Evolutionary conservation across 2,888 invertebrate genomes (phyloP), one percentile per base, ranked within the genome.

Genomic region (Nebria brevicollis): DNA sequence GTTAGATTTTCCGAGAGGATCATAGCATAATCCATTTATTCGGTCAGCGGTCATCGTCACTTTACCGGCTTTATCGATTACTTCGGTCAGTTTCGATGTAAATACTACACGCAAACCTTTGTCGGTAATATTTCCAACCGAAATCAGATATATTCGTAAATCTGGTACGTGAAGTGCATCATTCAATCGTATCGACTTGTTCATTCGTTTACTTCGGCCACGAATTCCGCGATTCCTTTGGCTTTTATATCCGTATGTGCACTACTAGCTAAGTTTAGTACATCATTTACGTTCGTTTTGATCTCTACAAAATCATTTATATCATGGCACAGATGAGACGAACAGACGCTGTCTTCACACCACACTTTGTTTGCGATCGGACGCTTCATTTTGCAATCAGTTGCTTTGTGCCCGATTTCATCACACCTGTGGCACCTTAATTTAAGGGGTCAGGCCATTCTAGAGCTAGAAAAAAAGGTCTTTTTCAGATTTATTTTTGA

Each of bases 201-300:
- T 77, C 64, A 77, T 72, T 34, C 78, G n/a, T 68, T 66, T 68
- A 82, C 13, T 15, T 82, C 54, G n/a, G 82, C 66, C 26, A 25
- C 75, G 13, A 83, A 64, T 3, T 11, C 3, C 5, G 77, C 81
- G 2, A 66, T 83, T 0, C 83, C 83, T 64, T 72, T 83, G 54
- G 81, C 83, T 10, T 54, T 26, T 4, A 82, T 74, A 4, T 81
- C 72, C 1, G 81, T 82, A 72, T 4, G 13, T 25, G 72, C 77
- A 20, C 26, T 82, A 34, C 68, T 83, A 2, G 83, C 83, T 0
- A 83, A 65, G 25, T 82, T 83, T 3, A 83, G 4, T 64, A 76
- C 80, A 5, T 66, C 82, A 10, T 66, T 68, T 3, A 72, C 74
- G 13, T 65, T 11, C 25, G 66, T 66, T 2, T 77, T 26, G n/a